Evolutionary conservation across 2,888 invertebrate species (phyloP).

Genomic region (Petrolisthes manimaculis): DNA sequence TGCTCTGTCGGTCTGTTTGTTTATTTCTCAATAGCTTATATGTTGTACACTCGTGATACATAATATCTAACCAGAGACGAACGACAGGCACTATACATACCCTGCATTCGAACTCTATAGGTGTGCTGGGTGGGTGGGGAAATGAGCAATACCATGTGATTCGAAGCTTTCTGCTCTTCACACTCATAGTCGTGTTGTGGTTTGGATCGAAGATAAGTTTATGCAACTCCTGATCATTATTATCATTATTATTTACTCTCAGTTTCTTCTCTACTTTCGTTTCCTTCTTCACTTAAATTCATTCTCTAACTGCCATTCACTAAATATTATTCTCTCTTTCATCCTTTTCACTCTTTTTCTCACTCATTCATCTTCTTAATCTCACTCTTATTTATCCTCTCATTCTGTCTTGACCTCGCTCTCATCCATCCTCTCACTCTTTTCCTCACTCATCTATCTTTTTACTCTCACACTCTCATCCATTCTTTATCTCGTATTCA

Average conservation of each 20-base stretch:
- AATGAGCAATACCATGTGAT: too few relatives aligned
- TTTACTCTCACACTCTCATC: constrained; percentile 1
- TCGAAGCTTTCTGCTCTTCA: too few relatives aligned
- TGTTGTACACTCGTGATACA: too few relatives aligned
- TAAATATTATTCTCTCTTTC: background rate
- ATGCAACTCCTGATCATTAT: too few relatives aligned
- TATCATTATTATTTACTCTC: background rate
- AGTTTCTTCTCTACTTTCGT: background rate
- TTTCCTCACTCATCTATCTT: background rate
- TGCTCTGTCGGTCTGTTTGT: too few relatives aligned
- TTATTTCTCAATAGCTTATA: too few relatives aligned
- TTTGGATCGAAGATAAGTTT: too few relatives aligned
- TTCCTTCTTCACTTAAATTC: background rate
- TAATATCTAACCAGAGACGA: too few relatives aligned
- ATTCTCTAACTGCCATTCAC: background rate
- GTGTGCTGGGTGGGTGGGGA: too few relatives aligned
- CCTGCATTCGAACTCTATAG: too few relatives aligned
- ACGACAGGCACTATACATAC: too few relatives aligned
- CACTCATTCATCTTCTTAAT: background rate
- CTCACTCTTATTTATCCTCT: background rate
- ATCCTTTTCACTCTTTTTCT: background rate
- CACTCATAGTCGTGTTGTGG: too few relatives aligned
- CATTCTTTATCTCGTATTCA: background rate
- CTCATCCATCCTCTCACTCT: background rate
- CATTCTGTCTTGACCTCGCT: background rate